Conservation (phyloP, 2,888 invertebrate genomes). For the Tiliacea citrago region DNA sequence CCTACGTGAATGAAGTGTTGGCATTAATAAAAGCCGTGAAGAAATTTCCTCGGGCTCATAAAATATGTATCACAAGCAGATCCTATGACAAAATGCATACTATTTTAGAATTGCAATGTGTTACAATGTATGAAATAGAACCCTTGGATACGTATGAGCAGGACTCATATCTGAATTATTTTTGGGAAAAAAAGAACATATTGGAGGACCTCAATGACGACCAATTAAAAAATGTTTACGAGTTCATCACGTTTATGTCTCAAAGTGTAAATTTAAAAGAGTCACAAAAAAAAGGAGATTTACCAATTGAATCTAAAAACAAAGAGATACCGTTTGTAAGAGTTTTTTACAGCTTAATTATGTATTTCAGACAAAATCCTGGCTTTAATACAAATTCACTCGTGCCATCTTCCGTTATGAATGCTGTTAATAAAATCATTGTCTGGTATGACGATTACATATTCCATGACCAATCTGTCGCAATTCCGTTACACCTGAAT, state of each 20-base stretch:
- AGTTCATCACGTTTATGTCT: background rate
- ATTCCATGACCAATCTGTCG: background rate
- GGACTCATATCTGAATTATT: accelerated
- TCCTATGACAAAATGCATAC: conserved; percentile 8
- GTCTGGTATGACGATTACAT: background rate
- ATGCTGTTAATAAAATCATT: background rate
- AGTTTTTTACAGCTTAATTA: background rate
- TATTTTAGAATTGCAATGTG: background rate
- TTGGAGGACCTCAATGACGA: background rate
- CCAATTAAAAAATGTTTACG: background rate
- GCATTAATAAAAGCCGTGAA: conserved; percentile 24
- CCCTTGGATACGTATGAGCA: background rate
- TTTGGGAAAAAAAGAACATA: conserved; percentile 1
- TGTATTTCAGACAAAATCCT: background rate
- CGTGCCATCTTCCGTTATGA: background rate
- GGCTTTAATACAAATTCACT: too few species aligned
- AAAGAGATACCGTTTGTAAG: background rate
- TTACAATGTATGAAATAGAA: background rate
- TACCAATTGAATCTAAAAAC: background rate
- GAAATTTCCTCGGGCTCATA: background rate
- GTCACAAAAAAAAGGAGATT: background rate
- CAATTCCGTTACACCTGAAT: conserved; percentile 34
- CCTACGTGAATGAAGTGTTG: conserved; percentile 36
- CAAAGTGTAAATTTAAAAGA: too few species aligned
- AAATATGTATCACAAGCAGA: conserved; percentile 58